Evolutionary conservation across 2,797 vertebrate genomes (phyloP).

Genomic region (Chrosomus eos): DNA sequence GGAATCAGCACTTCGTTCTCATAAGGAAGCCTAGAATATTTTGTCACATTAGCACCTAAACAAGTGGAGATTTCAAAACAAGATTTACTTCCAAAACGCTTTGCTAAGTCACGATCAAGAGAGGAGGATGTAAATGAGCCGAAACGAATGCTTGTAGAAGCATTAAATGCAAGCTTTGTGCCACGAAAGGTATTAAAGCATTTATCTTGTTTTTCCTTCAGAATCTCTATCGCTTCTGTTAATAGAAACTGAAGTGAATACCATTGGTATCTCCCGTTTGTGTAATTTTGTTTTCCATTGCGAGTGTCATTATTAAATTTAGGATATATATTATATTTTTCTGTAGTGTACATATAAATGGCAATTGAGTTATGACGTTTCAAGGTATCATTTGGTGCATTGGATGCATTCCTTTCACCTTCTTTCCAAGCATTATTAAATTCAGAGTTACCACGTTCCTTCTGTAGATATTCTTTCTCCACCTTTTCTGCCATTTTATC

Average conservation of each 20-base stretch:
- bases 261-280: neutral
- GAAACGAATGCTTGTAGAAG: neutral
- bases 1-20: neutral
- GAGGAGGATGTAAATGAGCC: neutral
- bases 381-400: too few relatives aligned
- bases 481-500: neutral
- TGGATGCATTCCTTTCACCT: neutral
- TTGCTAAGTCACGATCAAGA: neutral
- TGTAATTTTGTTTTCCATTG: neutral
- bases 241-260: neutral
- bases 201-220: neutral
- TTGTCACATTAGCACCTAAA: neutral
- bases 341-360: neutral
- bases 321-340: neutral
- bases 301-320: neutral
- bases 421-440: neutral
- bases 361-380: fast-evolving
- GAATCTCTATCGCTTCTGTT: neutral
- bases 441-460: neutral
- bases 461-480: neutral
- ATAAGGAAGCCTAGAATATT: neutral
- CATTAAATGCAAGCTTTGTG: too few relatives aligned
- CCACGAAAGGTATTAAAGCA: neutral
- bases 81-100: neutral
- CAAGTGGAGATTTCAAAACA: neutral